phyloP scores from a whole-genome alignment of 2,888 invertebrate species.

The Tenthredo distinguenda region DNA sequence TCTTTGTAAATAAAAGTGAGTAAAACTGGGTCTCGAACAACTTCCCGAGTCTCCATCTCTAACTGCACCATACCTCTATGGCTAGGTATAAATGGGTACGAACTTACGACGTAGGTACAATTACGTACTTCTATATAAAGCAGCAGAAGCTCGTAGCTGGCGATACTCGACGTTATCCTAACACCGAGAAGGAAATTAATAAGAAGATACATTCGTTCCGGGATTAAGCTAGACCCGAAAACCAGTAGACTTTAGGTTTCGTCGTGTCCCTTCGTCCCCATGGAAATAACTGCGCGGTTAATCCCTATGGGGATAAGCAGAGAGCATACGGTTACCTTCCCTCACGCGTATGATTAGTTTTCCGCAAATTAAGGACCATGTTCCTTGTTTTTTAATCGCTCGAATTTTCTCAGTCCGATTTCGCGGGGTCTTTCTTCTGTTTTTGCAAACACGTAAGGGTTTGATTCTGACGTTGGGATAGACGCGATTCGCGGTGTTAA shows the following conservation, averaged over 20 bases:
- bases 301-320: not conserved
- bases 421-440: not conserved
- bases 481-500: not conserved
- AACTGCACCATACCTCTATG: not conserved
- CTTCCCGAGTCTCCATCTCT: conserved; percentile 25
- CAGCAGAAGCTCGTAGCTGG: not conserved
- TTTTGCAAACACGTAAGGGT: not conserved
- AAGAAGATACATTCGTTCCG: not conserved
- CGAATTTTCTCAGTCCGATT: not conserved
- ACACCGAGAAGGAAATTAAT: not conserved
- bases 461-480: not conserved
- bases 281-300: not conserved
- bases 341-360: not conserved
- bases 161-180: not conserved
- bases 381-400: not conserved
- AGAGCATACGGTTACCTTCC: not conserved
- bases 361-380: too few species aligned
- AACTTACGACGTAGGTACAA: not conserved
- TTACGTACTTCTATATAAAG: conserved; percentile 41
- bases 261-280: not conserved
- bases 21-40: not conserved
- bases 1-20: not conserved
- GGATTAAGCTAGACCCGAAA: not conserved
- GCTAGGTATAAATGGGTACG: not conserved
- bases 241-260: not conserved